phyloP scores from a whole-genome alignment of 2,797 vertebrate species.

The Zenarchopterus dispar region DNA sequence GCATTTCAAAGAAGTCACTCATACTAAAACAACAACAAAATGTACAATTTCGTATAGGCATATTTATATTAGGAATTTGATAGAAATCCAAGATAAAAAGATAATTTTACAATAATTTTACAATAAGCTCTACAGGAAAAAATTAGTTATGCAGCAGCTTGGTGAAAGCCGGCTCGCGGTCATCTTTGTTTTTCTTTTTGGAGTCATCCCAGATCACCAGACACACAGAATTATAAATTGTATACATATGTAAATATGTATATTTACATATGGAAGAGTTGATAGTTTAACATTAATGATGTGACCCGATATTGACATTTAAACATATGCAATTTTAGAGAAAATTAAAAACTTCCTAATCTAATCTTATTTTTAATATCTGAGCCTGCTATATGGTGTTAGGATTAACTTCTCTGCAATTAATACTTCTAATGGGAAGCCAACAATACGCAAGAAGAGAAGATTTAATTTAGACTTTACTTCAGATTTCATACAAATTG shows the following conservation, averaged over 20 bases:
- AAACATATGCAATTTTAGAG: too few relatives aligned
- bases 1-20: slow-evolving; percentile 22
- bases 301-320: too few relatives aligned
- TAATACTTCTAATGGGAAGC: too few relatives aligned
- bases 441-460: not conserved
- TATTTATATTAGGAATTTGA: slow-evolving; percentile 11
- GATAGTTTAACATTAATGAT: too few relatives aligned
- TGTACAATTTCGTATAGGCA: slow-evolving; percentile 1
- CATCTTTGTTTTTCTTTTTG: slow-evolving; percentile 69
- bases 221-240: too few relatives aligned
- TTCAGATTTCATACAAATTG: not conserved
- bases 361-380: too few relatives aligned
- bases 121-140: too few relatives aligned
- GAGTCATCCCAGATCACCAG: not conserved
- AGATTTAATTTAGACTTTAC: not conserved
- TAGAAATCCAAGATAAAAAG: slow-evolving; percentile 17
- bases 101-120: slow-evolving; percentile 7
- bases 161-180: slow-evolving; percentile 86
- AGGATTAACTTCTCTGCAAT: too few relatives aligned
- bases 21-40: slow-evolving; percentile 18
- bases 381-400: too few relatives aligned
- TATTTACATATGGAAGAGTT: too few relatives aligned
- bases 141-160: slow-evolving; percentile 90
- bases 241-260: too few relatives aligned
- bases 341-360: too few relatives aligned